These are phyloP conservation scores for Plotosus lineatus DNA, from an alignment of 2,113 vertebrate species.

Conservation along the genomic window DNA sequence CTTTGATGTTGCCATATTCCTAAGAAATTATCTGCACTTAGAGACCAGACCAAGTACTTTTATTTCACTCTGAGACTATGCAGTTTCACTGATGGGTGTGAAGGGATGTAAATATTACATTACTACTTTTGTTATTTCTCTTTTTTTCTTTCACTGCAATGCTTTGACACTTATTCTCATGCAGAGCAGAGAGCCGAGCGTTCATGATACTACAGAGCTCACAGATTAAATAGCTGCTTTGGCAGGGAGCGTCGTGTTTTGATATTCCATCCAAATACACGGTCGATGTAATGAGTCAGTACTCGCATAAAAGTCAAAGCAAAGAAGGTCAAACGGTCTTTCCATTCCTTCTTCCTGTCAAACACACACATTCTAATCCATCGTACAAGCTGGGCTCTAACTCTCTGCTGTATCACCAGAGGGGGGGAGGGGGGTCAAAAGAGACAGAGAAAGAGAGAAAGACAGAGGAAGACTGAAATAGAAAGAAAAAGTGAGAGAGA, in stretches of 20 bases:
- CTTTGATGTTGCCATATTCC: neutral
- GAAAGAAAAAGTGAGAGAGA: neutral
- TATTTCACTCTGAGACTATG: neutral
- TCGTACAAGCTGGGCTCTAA: neutral
- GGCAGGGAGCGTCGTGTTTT: neutral
- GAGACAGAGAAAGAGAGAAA: neutral
- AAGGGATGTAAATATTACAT: neutral
- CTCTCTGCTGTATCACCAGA: neutral
- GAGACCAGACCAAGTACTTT: neutral
- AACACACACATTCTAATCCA: neutral
- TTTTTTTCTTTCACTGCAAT: neutral
- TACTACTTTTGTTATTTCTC: too few relatives aligned
- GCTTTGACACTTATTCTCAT: neutral
- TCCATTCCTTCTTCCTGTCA: neutral
- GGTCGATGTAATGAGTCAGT: neutral
- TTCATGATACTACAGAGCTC: neutral
- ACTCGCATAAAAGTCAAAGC: neutral
- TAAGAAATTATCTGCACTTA: neutral
- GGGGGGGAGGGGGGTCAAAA: neutral
- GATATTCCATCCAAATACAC: constrained; percentile 1
- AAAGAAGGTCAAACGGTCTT: constrained; percentile 4
- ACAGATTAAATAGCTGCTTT: constrained; percentile 3
- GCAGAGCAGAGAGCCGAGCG: neutral
- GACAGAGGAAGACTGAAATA: neutral
- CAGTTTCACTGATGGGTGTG: neutral